Evolutionary conservation across 2,113 vertebrate genomes (phyloP).

Genomic region (Neolamprologus fasciatus): DNA sequence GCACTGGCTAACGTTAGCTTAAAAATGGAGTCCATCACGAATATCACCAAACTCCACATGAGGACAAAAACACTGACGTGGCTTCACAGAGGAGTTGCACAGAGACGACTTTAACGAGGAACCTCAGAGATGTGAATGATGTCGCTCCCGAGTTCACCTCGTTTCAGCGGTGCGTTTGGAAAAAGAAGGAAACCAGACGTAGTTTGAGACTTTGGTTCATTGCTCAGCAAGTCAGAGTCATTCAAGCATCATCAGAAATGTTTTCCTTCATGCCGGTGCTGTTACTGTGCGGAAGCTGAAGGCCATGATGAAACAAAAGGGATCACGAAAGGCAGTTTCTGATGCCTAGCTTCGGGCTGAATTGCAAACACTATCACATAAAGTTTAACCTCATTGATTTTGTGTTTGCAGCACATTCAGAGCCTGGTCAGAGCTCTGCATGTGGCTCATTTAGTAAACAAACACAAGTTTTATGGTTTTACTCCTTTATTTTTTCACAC

Average conservation of each 20-base stretch:
- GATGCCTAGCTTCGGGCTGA: background rate
- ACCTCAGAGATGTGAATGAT: background rate
- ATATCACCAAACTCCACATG: background rate
- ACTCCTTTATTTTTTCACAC: background rate
- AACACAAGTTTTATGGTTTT: background rate
- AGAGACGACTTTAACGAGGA: background rate
- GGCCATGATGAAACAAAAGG: background rate
- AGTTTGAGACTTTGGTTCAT: background rate
- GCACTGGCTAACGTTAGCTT: rapidly evolving
- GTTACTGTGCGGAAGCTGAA: background rate
- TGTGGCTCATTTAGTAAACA: background rate
- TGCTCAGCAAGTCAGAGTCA: background rate
- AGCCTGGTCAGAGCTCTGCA: background rate
- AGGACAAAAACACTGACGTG: background rate
- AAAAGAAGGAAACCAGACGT: background rate
- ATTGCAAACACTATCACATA: background rate
- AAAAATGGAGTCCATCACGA: background rate
- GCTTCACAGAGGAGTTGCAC: background rate
- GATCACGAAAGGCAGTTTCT: background rate
- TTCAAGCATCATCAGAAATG: background rate
- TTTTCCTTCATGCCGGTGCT: background rate
- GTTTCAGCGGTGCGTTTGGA: background rate
- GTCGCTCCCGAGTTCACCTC: background rate
- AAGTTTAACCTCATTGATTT: background rate
- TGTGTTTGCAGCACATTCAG: background rate